Conservation (phyloP, 2,888 invertebrate genomes). For the Automeris io region DNA sequence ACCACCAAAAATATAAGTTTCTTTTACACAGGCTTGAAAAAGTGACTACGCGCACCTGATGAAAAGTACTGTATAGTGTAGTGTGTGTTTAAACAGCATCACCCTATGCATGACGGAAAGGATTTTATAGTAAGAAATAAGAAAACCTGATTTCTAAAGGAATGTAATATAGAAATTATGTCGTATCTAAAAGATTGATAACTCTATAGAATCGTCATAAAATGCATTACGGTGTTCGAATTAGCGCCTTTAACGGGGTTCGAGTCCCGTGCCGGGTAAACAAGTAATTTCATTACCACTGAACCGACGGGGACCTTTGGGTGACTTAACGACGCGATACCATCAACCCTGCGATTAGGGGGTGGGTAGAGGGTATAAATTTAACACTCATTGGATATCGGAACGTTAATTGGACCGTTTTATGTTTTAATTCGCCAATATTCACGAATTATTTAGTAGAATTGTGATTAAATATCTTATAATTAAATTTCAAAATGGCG, state of each 20-base stretch:
- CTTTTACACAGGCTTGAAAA: too few species aligned
- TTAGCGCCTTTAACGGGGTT: constrained; percentile 46
- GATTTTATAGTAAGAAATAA: too few species aligned
- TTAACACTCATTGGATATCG: background rate
- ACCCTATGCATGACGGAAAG: too few species aligned
- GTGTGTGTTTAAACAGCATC: too few species aligned
- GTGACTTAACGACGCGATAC: constrained; percentile 8
- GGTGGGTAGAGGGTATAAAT: constrained; percentile 1
- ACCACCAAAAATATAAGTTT: too few species aligned
- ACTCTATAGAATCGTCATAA: constrained; percentile 36
- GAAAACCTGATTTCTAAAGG: too few species aligned
- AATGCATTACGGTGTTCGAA: constrained; percentile 51
- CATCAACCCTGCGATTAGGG: constrained; percentile 2
- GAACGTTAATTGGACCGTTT: background rate
- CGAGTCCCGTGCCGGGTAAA: constrained; percentile 32
- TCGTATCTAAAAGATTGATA: constrained; percentile 22
- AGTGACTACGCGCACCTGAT: too few species aligned
- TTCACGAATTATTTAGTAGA: too few species aligned
- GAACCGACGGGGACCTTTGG: constrained; percentile 17
- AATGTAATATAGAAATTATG: too few species aligned
- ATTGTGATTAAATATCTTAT: too few species aligned
- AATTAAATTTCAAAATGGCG: too few species aligned
- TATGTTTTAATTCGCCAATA: constrained; percentile 1
- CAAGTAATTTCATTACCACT: constrained; percentile 41
- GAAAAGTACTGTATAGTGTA: too few species aligned